A percentile compares a stretch with the other conserved stretches of the same genome.
phyloP scores from a whole-genome alignment of 2,888 invertebrate species.

The Fissipunctia ypsillon region DNA sequence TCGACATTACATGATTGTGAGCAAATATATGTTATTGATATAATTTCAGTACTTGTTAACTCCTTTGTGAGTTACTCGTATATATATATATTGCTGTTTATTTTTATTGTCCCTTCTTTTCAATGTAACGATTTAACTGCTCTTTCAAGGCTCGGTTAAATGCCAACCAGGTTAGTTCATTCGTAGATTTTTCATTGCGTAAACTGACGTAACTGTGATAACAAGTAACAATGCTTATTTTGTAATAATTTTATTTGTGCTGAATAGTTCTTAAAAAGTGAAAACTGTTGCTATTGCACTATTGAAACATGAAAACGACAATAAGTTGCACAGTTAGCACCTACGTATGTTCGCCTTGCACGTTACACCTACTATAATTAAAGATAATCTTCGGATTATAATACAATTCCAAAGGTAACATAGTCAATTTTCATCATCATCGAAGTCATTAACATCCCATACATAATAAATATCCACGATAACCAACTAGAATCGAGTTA shows the following conservation, averaged over 20 bases:
- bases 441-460: slow-evolving; percentile 69
- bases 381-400: slow-evolving; percentile 38
- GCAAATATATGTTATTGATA: slow-evolving; percentile 40
- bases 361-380: not conserved
- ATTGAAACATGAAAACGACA: not conserved
- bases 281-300: not conserved
- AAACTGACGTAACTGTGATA: slow-evolving; percentile 31
- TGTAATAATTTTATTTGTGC: not conserved
- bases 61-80: slow-evolving; percentile 18
- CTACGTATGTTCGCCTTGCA: not conserved
- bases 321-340: not conserved
- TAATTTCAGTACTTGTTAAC: slow-evolving; percentile 12
- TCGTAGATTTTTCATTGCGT: slow-evolving; percentile 35
- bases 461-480: slow-evolving; percentile 69
- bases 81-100: slow-evolving; percentile 28
- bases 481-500: slow-evolving; percentile 67
- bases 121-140: slow-evolving; percentile 41
- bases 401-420: slow-evolving; percentile 31
- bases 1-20: slow-evolving; percentile 7
- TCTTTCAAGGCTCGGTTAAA: slow-evolving; percentile 45
- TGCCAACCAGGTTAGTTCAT: slow-evolving; percentile 45
- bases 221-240: slow-evolving; percentile 15
- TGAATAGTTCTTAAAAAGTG: not conserved
- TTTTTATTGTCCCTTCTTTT: slow-evolving; percentile 38
- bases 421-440: slow-evolving; percentile 56